Evolutionary conservation across 2,113 vertebrate genomes (phyloP).

Genomic region (Shinisaurus crocodilurus): DNA sequence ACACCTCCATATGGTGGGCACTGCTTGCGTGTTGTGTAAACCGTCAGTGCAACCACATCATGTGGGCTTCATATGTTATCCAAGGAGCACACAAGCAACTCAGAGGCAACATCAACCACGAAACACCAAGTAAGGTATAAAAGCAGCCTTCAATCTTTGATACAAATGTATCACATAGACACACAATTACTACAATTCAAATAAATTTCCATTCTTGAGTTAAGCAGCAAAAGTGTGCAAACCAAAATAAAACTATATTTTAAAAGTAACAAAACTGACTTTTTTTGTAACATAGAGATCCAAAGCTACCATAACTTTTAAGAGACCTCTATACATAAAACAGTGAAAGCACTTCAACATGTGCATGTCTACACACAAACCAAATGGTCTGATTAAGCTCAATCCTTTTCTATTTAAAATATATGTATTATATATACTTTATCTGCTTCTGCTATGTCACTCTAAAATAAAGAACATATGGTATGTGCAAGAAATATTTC

Average conservation of each 20-base stretch:
- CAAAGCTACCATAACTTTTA: background rate
- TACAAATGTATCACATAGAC: background rate
- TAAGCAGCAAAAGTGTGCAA: background rate
- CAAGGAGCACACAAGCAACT: background rate
- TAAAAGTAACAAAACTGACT: constrained; percentile 1
- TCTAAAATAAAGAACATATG: background rate
- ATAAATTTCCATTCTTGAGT: background rate
- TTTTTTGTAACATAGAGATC: background rate
- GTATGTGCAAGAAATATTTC: background rate
- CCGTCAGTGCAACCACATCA: background rate
- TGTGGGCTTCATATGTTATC: background rate
- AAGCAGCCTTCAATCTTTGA: background rate
- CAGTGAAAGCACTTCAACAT: background rate
- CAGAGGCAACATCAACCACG: background rate
- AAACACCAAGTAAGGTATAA: background rate
- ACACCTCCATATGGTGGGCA: too few relatives aligned
- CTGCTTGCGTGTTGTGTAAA: background rate
- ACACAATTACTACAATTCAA: background rate
- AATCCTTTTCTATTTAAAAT: background rate
- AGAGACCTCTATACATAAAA: fast-evolving
- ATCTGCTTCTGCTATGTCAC: background rate
- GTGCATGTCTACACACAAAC: fast-evolving
- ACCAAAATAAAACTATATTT: background rate
- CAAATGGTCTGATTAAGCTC: background rate
- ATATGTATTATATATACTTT: too few relatives aligned